phyloP scores from a whole-genome alignment of 2,888 invertebrate genomes.

The Lamellibrachia satsuma region DNA sequence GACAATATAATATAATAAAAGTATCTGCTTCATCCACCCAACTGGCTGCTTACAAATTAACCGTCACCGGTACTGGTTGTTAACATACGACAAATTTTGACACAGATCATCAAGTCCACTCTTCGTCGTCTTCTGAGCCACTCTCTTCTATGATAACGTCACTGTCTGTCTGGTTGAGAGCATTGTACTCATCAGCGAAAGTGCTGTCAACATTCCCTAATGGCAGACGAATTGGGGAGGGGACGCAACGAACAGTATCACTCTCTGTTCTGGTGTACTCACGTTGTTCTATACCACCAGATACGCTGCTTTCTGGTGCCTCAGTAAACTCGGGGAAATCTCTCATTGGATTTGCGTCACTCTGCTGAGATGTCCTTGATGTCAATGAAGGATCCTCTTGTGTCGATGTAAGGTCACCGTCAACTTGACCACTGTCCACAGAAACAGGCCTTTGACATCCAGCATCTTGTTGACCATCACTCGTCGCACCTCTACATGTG shows the following conservation, averaged over 20 bases:
- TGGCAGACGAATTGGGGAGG: not conserved
- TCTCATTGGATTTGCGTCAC: not conserved
- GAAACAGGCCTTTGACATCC: not conserved
- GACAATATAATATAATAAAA: not conserved
- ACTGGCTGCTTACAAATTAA: not conserved
- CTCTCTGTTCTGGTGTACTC: not conserved
- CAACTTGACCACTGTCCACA: not conserved
- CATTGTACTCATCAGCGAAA: slow-evolving; percentile 22
- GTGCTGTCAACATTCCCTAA: slow-evolving; percentile 18
- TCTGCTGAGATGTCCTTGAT: not conserved
- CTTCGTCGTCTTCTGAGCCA: slow-evolving; percentile 28
- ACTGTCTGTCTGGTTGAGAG: slow-evolving; percentile 34
- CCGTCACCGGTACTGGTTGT: not conserved
- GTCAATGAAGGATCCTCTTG: not conserved
- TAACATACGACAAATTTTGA: not conserved
- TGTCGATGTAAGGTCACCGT: not conserved
- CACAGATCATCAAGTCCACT: slow-evolving; percentile 17
- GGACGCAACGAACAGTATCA: not conserved
- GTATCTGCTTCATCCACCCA: not conserved
- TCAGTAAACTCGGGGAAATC: not conserved
- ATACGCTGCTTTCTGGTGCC: no score
- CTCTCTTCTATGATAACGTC: slow-evolving; percentile 38
- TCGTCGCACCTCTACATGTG: not conserved
- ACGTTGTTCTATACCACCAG: not conserved
- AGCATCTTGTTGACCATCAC: not conserved